phyloP scores from a whole-genome alignment of 2,888 invertebrate species.

The Electrophaes corylata region DNA sequence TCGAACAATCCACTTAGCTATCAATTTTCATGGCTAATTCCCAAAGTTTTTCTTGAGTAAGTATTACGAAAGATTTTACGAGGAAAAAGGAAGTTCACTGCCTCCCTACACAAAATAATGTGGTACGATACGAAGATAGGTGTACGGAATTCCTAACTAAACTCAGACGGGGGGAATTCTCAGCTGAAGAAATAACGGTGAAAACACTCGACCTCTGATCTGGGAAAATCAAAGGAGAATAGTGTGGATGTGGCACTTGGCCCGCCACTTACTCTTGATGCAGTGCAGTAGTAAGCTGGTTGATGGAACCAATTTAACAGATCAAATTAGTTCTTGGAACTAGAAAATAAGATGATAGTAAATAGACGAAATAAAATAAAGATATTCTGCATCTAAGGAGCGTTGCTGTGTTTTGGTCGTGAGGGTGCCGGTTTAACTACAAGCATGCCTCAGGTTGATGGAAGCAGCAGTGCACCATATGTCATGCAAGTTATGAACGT shows the following conservation, averaged over 20 bases:
- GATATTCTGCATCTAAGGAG: no score
- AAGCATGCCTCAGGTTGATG: no score
- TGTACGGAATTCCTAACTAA: conserved; percentile 74
- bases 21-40: conserved; percentile 34
- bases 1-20: conserved; percentile 21
- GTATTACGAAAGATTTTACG: conserved; percentile 53
- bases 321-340: background rate
- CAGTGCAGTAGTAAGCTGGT: conserved; percentile 2
- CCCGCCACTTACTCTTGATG: conserved; percentile 7
- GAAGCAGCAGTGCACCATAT: no score
- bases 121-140: conserved; percentile 69
- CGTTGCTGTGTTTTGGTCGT: no score
- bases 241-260: conserved; percentile 22
- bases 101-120: conserved; percentile 68
- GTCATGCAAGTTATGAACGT: no score
- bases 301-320: background rate
- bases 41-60: conserved; percentile 32
- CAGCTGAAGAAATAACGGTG: conserved; percentile 68
- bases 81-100: conserved; percentile 61
- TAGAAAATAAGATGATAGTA: background rate
- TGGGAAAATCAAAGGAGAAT: conserved; percentile 36
- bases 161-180: conserved; percentile 67
- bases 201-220: conserved; percentile 60
- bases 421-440: no score
- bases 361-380: background rate